phyloP scores from a whole-genome alignment of 1,140 invertebrate species.

The Catajapyx aquilonaris region DNA sequence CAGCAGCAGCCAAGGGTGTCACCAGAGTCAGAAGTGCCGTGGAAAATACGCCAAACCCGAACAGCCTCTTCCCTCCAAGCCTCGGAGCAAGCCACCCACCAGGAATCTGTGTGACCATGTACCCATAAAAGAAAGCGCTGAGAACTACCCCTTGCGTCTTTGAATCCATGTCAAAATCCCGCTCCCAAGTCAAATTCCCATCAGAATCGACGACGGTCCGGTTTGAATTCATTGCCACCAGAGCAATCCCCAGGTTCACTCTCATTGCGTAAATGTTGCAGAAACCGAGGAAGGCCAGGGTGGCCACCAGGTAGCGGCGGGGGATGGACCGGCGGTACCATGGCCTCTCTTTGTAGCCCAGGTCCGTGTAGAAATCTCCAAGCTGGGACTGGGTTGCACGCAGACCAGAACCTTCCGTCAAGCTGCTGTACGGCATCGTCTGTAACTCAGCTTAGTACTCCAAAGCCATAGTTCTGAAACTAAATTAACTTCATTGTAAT shows the following conservation, averaged over 20 bases:
- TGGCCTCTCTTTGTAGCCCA: conserved; percentile 3
- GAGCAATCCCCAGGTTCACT: conserved; percentile 71
- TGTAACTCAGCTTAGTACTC: no score
- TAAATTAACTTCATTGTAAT: no score
- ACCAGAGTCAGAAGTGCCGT: conserved; percentile 67
- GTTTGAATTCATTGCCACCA: conserved; percentile 65
- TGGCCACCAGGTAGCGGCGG: conserved; percentile 43
- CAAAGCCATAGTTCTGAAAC: no score
- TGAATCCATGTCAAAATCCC: conserved; percentile 67
- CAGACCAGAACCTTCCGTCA: no score
- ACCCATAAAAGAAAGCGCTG: conserved; percentile 70
- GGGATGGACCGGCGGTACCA: conserved; percentile 8
- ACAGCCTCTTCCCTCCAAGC: conserved; percentile 42
- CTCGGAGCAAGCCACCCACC: conserved; percentile 44
- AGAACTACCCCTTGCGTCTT: conserved; percentile 56
- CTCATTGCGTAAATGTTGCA: conserved; percentile 68
- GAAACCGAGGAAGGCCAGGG: conserved; percentile 69
- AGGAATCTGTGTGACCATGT: conserved; percentile 34
- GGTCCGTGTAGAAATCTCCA: no score
- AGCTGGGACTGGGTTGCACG: no score
- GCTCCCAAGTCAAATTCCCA: no score
- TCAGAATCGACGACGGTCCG: conserved; percentile 21
- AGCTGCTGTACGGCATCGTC: no score
- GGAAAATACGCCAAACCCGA: conserved; percentile 54
- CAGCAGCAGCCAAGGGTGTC: conserved; percentile 51